Evolutionary conservation across 2,888 invertebrate species (phyloP).

Genomic region (Napeogenes sylphis): DNA sequence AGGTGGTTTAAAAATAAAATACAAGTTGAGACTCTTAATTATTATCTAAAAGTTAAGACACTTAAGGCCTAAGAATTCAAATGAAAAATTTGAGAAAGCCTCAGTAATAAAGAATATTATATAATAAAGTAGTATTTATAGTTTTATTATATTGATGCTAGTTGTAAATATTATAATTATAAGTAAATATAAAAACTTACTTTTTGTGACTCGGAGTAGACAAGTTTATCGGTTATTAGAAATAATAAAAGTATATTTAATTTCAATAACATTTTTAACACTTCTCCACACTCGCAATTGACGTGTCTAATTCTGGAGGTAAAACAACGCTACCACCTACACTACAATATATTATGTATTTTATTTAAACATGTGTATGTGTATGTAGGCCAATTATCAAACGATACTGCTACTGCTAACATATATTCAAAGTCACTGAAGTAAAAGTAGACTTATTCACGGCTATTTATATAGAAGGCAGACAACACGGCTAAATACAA

Average conservation of each 20-base stretch:
- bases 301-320: background rate
- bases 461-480: background rate
- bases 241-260: slow-evolving; percentile 34
- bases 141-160: too few relatives aligned
- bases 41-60: too few relatives aligned
- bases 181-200: slow-evolving; percentile 23
- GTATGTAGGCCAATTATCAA: slow-evolving; percentile 23
- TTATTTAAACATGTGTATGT: slow-evolving; percentile 30
- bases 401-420: slow-evolving; percentile 16
- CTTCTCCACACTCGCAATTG: background rate
- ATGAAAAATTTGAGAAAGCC: too few relatives aligned
- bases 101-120: too few relatives aligned
- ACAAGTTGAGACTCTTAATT: too few relatives aligned
- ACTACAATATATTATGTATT: slow-evolving; percentile 13
- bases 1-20: too few relatives aligned
- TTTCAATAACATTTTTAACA: slow-evolving; percentile 33
- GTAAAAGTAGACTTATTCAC: slow-evolving; percentile 12
- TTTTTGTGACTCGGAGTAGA: slow-evolving; percentile 33
- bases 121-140: too few relatives aligned
- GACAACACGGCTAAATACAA: too few relatives aligned
- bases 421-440: slow-evolving; percentile 8
- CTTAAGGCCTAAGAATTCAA: too few relatives aligned
- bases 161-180: background rate
- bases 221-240: slow-evolving; percentile 15
- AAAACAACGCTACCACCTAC: slow-evolving; percentile 4